Evolutionary conservation across 1,140 invertebrate species (phyloP).

Genomic region (Chymomyza costata): DNA sequence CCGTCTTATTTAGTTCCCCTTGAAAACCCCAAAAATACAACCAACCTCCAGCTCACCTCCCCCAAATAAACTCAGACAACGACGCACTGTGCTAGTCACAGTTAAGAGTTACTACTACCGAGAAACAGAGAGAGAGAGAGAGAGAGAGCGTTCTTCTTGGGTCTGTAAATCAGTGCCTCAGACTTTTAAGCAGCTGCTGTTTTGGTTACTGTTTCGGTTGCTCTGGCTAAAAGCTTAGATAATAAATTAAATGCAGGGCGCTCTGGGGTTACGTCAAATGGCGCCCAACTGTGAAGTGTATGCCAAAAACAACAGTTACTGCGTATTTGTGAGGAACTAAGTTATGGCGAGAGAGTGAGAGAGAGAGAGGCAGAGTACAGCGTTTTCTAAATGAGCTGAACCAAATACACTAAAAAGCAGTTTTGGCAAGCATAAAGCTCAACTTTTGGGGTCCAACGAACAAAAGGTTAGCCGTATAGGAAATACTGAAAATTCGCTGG

Average conservation of each 20-base stretch:
- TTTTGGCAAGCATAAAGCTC: too few relatives aligned
- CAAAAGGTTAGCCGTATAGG: too few relatives aligned
- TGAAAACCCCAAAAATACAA: neutral
- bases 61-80: neutral
- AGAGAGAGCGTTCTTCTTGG: neutral
- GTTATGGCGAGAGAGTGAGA: neutral
- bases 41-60: neutral
- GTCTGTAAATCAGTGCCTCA: constrained; percentile 56
- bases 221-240: constrained; percentile 46
- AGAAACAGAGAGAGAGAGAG: neutral
- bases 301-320: neutral
- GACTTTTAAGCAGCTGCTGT: constrained; percentile 57
- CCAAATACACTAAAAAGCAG: too few relatives aligned
- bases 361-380: neutral
- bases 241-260: constrained; percentile 68
- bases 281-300: neutral
- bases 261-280: constrained; percentile 9
- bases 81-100: too few relatives aligned
- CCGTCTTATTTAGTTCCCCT: too few relatives aligned
- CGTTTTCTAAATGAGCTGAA: too few relatives aligned
- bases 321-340: constrained; percentile 2
- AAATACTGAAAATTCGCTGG: too few relatives aligned
- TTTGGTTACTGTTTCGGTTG: constrained; percentile 3
- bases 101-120: too few relatives aligned
- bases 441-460: too few relatives aligned